Percentiles rank a stretch among this genome's conserved stretches.
Conservation (phyloP, 2,888 invertebrate species). For the Heliconius aoede region DNA sequence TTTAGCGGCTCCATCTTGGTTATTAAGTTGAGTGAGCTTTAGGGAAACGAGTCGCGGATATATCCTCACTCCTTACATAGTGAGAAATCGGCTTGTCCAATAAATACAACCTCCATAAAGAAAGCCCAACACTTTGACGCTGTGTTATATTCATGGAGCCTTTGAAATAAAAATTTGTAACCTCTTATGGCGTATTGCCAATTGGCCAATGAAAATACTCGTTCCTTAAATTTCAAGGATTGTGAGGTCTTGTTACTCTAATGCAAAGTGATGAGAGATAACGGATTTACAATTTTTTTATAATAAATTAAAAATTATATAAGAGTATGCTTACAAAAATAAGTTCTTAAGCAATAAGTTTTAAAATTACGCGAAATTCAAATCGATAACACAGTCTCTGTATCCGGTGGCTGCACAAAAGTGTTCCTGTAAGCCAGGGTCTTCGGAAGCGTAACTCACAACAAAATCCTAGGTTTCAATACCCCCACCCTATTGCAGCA, state of each 20-base stretch:
- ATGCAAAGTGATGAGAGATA: constrained; percentile 37
- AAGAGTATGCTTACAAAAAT: constrained; percentile 45
- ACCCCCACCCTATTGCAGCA: constrained; percentile 68
- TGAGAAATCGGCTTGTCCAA: constrained; percentile 69
- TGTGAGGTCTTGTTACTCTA: constrained; percentile 38
- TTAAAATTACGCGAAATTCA: neutral
- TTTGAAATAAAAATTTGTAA: constrained; percentile 53
- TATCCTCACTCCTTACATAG: constrained; percentile 66
- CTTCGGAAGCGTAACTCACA: constrained; percentile 68
- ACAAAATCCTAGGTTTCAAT: constrained; percentile 73
- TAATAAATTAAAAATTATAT: neutral
- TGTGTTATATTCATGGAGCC: constrained; percentile 60
- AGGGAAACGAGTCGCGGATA: constrained; percentile 77
- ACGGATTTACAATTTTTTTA: no score
- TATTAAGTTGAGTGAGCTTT: constrained; percentile 82
- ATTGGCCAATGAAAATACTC: constrained; percentile 64
- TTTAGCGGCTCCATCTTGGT: constrained; percentile 76
- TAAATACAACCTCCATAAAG: constrained; percentile 73
- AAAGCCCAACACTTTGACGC: constrained; percentile 76
- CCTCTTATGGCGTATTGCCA: constrained; percentile 69
- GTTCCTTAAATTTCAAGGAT: constrained; percentile 31
- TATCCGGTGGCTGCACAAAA: constrained; percentile 61
- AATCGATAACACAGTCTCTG: constrained; percentile 56
- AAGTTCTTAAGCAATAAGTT: neutral
- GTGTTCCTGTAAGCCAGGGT: constrained; percentile 63